phyloP scores from a whole-genome alignment of 2,113 vertebrate species.

The Platycercus adscitus region DNA sequence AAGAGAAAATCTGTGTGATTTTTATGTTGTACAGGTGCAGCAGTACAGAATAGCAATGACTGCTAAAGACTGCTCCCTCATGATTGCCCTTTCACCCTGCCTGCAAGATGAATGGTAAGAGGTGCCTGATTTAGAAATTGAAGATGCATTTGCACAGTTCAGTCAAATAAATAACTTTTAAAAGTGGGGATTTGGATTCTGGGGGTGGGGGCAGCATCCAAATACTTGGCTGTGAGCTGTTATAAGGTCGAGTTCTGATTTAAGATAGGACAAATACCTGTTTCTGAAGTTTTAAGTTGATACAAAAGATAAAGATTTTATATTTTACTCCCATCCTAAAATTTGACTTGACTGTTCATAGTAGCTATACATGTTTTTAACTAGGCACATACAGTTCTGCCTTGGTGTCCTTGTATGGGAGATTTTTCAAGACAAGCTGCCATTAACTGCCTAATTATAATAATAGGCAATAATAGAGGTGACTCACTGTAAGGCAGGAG shows the following conservation, averaged over 20 bases:
- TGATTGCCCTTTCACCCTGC: constrained; percentile 90
- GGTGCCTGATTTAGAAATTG: not conserved
- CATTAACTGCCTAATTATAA: not conserved
- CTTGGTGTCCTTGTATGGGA: not conserved
- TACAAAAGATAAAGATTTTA: not conserved
- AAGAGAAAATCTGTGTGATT: not conserved
- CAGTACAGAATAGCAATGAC: constrained; percentile 97
- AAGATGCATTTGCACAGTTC: not conserved
- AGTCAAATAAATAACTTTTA: not conserved
- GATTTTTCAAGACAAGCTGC: not conserved
- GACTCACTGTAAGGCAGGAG: not conserved
- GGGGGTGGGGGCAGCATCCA: not conserved
- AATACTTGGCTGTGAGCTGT: not conserved
- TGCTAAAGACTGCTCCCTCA: constrained; percentile 96
- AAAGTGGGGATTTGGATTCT: not conserved
- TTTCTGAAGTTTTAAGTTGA: not conserved
- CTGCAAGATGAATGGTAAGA: constrained; percentile 86
- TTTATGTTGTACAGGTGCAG: constrained; percentile 80
- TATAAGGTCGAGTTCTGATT: not conserved
- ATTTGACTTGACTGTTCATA: not conserved
- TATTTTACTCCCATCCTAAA: not conserved
- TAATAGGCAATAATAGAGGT: not conserved
- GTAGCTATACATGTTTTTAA: not conserved
- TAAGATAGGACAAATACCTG: not conserved
- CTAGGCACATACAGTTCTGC: not conserved